Evolutionary conservation across 53 echinoderm and acorn worm species (phyloP).

Genomic region (Pentamera pediparva): DNA sequence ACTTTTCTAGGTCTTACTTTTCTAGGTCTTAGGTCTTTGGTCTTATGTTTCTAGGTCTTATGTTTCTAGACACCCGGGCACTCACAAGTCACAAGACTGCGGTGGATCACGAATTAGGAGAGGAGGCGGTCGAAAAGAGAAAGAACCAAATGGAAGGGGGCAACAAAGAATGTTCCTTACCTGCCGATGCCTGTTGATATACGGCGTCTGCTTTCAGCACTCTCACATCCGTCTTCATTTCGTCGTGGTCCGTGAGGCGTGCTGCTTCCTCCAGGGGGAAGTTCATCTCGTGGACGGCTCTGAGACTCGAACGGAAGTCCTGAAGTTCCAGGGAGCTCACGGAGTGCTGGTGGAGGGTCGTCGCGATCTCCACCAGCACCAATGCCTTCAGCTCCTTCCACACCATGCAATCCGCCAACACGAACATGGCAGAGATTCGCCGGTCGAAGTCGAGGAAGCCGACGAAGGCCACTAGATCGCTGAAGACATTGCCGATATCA

Average conservation of each 20-base stretch:
- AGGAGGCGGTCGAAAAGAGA: no score
- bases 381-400: slow-evolving; percentile 10
- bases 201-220: slow-evolving; percentile 6
- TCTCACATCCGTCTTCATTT: not conserved
- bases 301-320: not conserved
- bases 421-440: slow-evolving; percentile 7
- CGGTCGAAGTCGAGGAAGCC: slow-evolving; percentile 9
- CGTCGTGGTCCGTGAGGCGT: not conserved
- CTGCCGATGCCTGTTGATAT: slow-evolving; percentile 10
- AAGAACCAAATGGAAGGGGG: no score
- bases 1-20: no score
- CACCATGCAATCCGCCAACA: not conserved
- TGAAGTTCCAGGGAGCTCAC: not conserved
- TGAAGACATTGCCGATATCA: not conserved
- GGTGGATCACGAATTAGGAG: no score
- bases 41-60: no score
- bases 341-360: not conserved
- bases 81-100: no score
- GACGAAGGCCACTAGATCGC: no score
- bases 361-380: not conserved
- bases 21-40: no score
- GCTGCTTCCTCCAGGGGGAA: slow-evolving; percentile 12
- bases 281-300: slow-evolving; percentile 4
- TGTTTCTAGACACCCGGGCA: no score
- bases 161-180: no score